phyloP scores from a whole-genome alignment of 1,140 invertebrate genomes.

The Ctenoplectra terminalis region DNA sequence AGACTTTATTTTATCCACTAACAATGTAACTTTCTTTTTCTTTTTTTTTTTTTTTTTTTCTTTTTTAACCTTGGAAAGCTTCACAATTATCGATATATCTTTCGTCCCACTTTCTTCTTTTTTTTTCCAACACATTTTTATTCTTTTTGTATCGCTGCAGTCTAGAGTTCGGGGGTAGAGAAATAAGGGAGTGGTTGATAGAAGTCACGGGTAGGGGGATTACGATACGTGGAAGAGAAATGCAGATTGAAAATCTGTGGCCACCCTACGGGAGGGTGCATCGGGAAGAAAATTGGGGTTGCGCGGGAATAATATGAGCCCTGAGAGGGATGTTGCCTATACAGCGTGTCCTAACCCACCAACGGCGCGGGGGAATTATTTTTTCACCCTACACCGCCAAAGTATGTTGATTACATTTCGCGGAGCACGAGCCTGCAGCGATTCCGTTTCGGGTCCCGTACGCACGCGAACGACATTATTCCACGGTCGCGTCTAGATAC shows the following conservation, averaged over 20 bases:
- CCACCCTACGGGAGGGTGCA: slow-evolving; percentile 60
- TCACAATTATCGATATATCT: not conserved
- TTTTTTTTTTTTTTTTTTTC: no score
- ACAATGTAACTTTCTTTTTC: no score
- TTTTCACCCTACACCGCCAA: slow-evolving; percentile 45
- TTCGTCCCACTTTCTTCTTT: not conserved
- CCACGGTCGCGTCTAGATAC: slow-evolving; percentile 23
- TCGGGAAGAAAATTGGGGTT: slow-evolving; percentile 68
- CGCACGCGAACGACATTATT: slow-evolving; percentile 38
- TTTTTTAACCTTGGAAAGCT: no score
- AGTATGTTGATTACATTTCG: slow-evolving; percentile 68
- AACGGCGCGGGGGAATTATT: slow-evolving; percentile 47
- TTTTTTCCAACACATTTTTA: not conserved
- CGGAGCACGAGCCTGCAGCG: slow-evolving; percentile 32
- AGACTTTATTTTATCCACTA: no score
- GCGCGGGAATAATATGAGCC: slow-evolving; percentile 63
- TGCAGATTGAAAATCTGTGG: slow-evolving; percentile 69
- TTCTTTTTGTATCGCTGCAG: slow-evolving; percentile 24
- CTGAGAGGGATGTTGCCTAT: slow-evolving; percentile 35
- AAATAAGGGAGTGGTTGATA: not conserved
- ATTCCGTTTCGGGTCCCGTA: slow-evolving; percentile 33
- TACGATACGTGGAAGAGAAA: slow-evolving; percentile 61
- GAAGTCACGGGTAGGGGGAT: not conserved
- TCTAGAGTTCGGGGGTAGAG: slow-evolving; percentile 42
- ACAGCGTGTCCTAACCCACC: not conserved